Base-by-base conservation (phyloP, 2,797 vertebrate species). In the Paratrypauchen microcephalus region DNA sequence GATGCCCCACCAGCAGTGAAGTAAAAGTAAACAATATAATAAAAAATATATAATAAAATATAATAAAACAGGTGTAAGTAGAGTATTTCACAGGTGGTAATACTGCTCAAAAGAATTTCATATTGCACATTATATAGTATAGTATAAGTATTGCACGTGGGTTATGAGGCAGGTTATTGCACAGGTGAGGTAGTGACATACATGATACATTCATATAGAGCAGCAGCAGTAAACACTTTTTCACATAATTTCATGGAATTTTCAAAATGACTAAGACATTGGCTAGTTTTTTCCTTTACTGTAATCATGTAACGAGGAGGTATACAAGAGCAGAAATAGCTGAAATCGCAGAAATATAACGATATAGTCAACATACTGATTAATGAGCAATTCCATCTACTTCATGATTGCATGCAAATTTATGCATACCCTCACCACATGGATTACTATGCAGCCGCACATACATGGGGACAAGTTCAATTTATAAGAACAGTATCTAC, bases 401-500 rank as follows among this genome's bases (percentile, higher is more conserved):
- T 59, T 59, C 57, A 58, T 9, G 18, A 52, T 26, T 63, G 19
- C 21, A 48, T 67, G 59, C 19, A 75, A 73, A 73, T 61, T 11
- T 26, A 73, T 52, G 26, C 26, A 64, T 4, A 2, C 11, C 30
- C 16, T 3, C 39, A 2, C 23, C 15, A 57, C 55, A 57, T 15
- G 55, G 55, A 28, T 18, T 45, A 45, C 13, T 45, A 45, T 52
- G 54, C 21, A 63, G 8, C 32, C n/a, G 24, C 50, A 67, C 23
- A 56, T 57, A 39, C 5, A 58, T 3, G 8, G 28, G 26, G 58
- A 39, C 61, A 64, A 18, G 1, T n/a, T 15, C 4, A 24, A 68
- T 13, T 4, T 30, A 9, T 21, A 72, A 32, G 66, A 2, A 62
- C 52, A 65, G 55, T 2, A 73, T 70, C 65, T 67, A 69, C 72